Evolutionary conservation across 2,797 vertebrate species (phyloP).

Genomic region (Cuculus canorus): DNA sequence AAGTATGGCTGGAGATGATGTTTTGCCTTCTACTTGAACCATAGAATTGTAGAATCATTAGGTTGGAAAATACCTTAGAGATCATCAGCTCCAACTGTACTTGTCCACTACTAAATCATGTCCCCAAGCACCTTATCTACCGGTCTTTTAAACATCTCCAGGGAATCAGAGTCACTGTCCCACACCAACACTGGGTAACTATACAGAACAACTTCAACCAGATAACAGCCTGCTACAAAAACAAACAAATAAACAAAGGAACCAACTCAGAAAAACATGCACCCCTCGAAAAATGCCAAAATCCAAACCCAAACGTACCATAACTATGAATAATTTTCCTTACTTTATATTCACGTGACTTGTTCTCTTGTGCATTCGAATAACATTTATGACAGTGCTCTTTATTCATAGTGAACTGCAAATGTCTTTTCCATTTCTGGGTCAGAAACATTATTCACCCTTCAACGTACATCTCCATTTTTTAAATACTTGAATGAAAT

Average conservation of each 20-base stretch:
- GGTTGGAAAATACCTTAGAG: too few species aligned
- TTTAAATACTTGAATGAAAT: neutral
- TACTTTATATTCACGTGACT: neutral
- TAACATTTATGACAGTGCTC: neutral
- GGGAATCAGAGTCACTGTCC: neutral
- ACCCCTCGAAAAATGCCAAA: too few species aligned
- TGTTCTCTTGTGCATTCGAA: neutral
- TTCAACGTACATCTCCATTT: neutral
- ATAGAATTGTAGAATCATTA: too few species aligned
- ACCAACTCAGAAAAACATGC: neutral
- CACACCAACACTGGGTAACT: neutral
- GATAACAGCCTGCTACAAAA: neutral
- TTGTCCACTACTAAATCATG: too few species aligned
- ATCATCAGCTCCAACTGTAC: too few species aligned
- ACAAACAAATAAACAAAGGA: neutral
- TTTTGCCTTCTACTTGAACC: neutral
- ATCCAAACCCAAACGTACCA: too few species aligned
- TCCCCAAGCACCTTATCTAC: too few species aligned
- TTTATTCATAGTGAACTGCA: conserved; percentile 1
- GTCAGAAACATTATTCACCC: conserved; percentile 42
- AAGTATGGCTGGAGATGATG: neutral
- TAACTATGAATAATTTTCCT: neutral
- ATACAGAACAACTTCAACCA: neutral
- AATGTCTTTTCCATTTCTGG: conserved; percentile 50
- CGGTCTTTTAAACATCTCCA: too few species aligned